Conservation (phyloP, 2,888 invertebrate genomes). For the Machimus atricapillus region DNA sequence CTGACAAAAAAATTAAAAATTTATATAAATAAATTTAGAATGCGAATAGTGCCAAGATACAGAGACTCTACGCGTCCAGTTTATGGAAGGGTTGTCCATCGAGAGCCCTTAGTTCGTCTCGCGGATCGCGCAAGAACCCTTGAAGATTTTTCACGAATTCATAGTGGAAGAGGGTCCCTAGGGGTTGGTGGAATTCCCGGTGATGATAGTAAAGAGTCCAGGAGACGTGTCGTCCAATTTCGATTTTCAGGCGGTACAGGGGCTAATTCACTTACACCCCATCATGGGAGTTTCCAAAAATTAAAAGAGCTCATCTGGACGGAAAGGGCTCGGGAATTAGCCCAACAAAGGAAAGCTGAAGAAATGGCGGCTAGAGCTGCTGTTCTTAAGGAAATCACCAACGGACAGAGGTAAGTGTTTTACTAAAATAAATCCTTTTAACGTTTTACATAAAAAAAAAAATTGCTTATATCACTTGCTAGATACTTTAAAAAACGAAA, state of each 20-base stretch:
- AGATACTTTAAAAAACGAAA: no score
- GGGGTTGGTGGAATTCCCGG: not conserved
- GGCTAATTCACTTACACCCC: constrained; percentile 53
- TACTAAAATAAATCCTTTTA: no score
- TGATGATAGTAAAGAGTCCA: constrained; percentile 54
- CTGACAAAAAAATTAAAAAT: no score
- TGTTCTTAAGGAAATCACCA: constrained; percentile 69
- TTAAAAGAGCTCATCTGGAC: constrained; percentile 80
- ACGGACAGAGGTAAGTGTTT: constrained; percentile 65
- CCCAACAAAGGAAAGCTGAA: constrained; percentile 76
- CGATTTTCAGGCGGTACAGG: constrained; percentile 55
- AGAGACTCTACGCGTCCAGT: constrained; percentile 66
- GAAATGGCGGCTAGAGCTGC: constrained; percentile 72
- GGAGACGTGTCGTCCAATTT: constrained; percentile 49
- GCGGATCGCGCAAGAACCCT: constrained; percentile 63
- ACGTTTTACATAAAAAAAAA: no score
- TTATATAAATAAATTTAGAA: constrained; percentile 51
- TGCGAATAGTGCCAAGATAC: constrained; percentile 59
- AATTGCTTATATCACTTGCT: no score
- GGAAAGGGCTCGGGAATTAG: constrained; percentile 78
- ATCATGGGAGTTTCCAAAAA: constrained; percentile 70
- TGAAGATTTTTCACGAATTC: constrained; percentile 65
- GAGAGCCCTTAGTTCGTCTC: constrained; percentile 68
- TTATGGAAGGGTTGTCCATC: constrained; percentile 76
- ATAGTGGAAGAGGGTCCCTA: constrained; percentile 54